Evolutionary conservation across 2,888 invertebrate genomes (phyloP).

Genomic region (Gari tellinella): DNA sequence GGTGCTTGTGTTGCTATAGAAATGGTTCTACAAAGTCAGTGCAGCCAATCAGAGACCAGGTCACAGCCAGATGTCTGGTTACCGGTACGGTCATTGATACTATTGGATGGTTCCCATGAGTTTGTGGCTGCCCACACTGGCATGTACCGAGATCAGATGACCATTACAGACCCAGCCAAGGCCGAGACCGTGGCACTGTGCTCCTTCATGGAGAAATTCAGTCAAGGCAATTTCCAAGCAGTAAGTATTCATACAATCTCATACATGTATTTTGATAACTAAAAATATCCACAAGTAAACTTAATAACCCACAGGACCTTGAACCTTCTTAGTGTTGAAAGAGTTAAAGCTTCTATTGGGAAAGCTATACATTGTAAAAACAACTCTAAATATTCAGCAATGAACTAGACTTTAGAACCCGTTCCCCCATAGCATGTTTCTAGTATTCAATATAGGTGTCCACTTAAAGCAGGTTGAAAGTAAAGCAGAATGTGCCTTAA

Average conservation of each 20-base stretch:
- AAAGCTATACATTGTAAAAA: too few relatives aligned
- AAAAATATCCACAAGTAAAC: too few relatives aligned
- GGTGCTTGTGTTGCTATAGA: slow-evolving; percentile 98
- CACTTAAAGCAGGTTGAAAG: too few relatives aligned
- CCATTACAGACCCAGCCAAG: slow-evolving; percentile 62
- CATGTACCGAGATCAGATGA: slow-evolving; percentile 70
- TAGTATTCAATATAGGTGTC: too few relatives aligned
- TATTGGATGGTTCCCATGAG: slow-evolving; percentile 92
- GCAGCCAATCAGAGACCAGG: slow-evolving; percentile 5
- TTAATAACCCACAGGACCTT: too few relatives aligned
- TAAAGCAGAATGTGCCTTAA: too few relatives aligned
- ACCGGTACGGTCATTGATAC: slow-evolving; percentile 86
- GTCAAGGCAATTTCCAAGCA: slow-evolving; percentile 63
- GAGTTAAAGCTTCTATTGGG: too few relatives aligned
- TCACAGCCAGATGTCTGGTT: slow-evolving; percentile 17
- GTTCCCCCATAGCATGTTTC: too few relatives aligned
- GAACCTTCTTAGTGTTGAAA: too few relatives aligned
- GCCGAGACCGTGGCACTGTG: slow-evolving; percentile 77
- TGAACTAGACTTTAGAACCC: too few relatives aligned
- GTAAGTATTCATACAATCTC: slow-evolving; percentile 57
- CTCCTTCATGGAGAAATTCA: slow-evolving; percentile 79
- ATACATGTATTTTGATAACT: too few relatives aligned
- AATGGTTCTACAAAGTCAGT: slow-evolving; percentile 90
- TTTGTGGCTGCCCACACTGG: slow-evolving; percentile 85
- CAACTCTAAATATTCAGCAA: too few relatives aligned